Base-by-base conservation (phyloP, 2,888 invertebrate genomes). In the Troides helena region DNA sequence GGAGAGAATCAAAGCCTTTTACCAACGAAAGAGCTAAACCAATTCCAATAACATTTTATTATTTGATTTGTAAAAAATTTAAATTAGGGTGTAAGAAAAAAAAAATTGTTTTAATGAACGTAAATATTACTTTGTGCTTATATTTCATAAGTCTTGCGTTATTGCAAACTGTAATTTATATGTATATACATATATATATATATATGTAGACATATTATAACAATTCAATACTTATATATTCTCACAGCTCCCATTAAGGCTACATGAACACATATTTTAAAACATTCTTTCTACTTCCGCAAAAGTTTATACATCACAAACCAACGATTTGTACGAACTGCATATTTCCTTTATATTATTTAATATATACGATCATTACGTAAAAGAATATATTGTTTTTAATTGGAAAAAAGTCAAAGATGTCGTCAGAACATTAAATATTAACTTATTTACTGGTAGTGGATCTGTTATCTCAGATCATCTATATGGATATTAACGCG, bases 161-260 rank as follows among this genome's bases (percentile, higher is more conserved):
- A 10, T 58, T 58, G 23, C 10, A 58, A 58, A 58, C 57, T 3
- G 23, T 25, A 21, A 63, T 59, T 21, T 21, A 21, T 39, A 63
- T 59, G 21, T 21, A 21, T 21, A 21, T 21, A 21, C 21, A 70
- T 65, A 74, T 65, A 68, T 69, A 70, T 60, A 25, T 30, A 30
- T 30, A 74, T 73, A 78, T 68, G 75, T 70, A 68, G 72, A 67
- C 76, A 62, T 62, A 63, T n/a, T 25, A 36, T n/a, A 23, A 21
- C 30, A 43, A 58, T 43, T 70, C 72, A 76, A 75, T 77, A 74
- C 75, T 85, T 81, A 85, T 84, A 83, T 86, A 83, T 85, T 87
- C 85, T 90, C 90, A 91, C 90, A 91, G 91, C 90, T 89, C 87
- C 86, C 86, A 75, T 82, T 89, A 90, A 92, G 90, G 89, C 90